phyloP scores from a whole-genome alignment of 2,797 vertebrate species.

The Bovichtus variegatus region DNA sequence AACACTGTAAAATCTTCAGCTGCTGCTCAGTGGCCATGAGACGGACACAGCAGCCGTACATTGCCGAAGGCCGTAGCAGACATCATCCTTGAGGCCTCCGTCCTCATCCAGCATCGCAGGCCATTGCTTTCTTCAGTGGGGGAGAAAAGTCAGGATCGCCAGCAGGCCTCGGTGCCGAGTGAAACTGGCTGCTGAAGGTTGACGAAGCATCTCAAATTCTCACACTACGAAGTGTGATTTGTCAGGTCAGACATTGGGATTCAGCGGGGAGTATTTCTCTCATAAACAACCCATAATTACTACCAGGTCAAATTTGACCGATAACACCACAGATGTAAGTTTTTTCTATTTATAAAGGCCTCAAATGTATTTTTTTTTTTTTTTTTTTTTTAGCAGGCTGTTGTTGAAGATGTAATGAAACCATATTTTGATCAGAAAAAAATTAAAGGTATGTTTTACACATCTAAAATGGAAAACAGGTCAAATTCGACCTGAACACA shows the following conservation, averaged over 20 bases:
- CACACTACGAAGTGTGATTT: constrained; percentile 14
- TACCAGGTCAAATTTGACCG: too few relatives aligned
- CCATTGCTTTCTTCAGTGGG: constrained; percentile 16
- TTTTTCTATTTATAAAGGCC: background rate
- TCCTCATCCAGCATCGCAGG: constrained; percentile 23
- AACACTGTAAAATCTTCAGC: constrained; percentile 48
- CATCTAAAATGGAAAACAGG: background rate
- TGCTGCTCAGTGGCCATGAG: constrained; percentile 50
- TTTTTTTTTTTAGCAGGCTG: background rate
- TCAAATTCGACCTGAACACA: background rate
- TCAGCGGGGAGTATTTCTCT: background rate
- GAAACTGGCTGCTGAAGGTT: constrained; percentile 50
- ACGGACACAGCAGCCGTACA: constrained; percentile 21
- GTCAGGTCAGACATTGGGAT: constrained; percentile 31
- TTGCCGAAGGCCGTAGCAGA: constrained; percentile 35
- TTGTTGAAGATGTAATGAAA: background rate
- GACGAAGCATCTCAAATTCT: constrained; percentile 27
- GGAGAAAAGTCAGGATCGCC: background rate
- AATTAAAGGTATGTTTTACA: background rate
- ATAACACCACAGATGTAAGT: background rate
- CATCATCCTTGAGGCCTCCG: constrained; percentile 25
- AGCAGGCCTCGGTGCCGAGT: constrained; percentile 28
- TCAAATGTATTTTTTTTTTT: background rate
- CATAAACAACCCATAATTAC: background rate
- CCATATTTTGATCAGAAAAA: background rate